These are phyloP conservation scores for Habrosyne pyritoides DNA, from an alignment of 2,888 invertebrate genomes.

Conservation along the genomic window DNA sequence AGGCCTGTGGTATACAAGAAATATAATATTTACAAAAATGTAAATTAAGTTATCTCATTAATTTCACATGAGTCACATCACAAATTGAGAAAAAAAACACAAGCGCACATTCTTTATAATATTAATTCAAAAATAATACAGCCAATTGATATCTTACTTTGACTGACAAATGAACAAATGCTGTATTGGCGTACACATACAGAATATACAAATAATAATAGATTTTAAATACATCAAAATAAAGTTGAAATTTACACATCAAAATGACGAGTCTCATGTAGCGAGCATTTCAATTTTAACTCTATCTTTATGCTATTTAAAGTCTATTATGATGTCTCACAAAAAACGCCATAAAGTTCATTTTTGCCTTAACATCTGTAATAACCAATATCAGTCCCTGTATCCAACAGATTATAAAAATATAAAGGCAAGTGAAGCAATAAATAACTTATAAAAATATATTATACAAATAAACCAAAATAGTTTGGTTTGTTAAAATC, in stretches of 20 bases:
- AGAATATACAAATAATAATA: too few species aligned
- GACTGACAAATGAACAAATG: too few species aligned
- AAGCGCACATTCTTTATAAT: too few species aligned
- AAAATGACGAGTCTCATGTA: too few species aligned
- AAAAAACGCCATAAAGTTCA: slow-evolving; percentile 5
- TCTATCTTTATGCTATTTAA: background rate
- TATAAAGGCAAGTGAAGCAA: slow-evolving; percentile 39
- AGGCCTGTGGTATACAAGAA: slow-evolving; percentile 14
- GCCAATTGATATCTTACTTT: too few species aligned
- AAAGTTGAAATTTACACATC: background rate
- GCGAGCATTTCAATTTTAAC: too few species aligned
- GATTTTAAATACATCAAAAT: too few species aligned
- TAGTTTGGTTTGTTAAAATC: slow-evolving; percentile 13
- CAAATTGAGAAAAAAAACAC: too few species aligned
- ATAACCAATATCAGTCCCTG: background rate
- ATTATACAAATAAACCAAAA: slow-evolving; percentile 8
- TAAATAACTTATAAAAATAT: slow-evolving; percentile 28
- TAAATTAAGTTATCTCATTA: slow-evolving; percentile 2
- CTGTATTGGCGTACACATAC: too few species aligned
- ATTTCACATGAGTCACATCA: background rate
- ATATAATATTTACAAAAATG: slow-evolving; percentile 5
- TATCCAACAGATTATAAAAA: background rate
- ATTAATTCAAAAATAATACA: too few species aligned
- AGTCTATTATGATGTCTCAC: background rate
- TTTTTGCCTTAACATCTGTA: background rate